phyloP scores from a whole-genome alignment of 1,140 invertebrate species.

The Probaryconus sp. region DNA sequence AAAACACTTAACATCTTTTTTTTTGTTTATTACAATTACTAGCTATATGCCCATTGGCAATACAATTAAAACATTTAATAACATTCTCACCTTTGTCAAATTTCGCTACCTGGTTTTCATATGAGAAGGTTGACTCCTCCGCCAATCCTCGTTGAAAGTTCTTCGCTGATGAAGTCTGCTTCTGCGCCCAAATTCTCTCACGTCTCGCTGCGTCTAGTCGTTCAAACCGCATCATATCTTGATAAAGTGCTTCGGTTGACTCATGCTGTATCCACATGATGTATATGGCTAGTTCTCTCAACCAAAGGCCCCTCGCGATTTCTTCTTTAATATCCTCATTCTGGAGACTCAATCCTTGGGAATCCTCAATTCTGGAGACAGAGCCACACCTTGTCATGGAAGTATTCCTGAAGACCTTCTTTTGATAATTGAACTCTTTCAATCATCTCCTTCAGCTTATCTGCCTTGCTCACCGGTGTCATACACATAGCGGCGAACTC shows the following conservation, averaged over 20 bases:
- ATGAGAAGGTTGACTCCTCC: neutral
- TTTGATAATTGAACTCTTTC: neutral
- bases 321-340: conserved; percentile 22
- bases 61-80: conserved; percentile 30
- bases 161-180: neutral
- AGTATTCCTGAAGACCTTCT: conserved; percentile 21
- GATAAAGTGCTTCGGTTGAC: conserved; percentile 7
- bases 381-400: conserved; percentile 37
- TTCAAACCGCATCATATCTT: neutral
- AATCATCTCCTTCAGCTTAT: conserved; percentile 15
- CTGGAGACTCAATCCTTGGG: neutral
- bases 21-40: conserved; percentile 10
- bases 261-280: conserved; percentile 1
- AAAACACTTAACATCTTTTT: neutral
- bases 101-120: neutral
- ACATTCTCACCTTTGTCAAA: neutral
- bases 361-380: no score
- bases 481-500: conserved; percentile 28
- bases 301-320: conserved; percentile 17
- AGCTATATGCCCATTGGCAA: conserved; percentile 16
- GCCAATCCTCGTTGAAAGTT: neutral
- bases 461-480: neutral
- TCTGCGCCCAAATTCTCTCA: neutral
- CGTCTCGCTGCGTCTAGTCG: neutral
- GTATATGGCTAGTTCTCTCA: conserved; percentile 7